phyloP scores from a whole-genome alignment of 37 sponge, comb jelly and placozoan species.

The Lycopodina hypogea region DNA sequence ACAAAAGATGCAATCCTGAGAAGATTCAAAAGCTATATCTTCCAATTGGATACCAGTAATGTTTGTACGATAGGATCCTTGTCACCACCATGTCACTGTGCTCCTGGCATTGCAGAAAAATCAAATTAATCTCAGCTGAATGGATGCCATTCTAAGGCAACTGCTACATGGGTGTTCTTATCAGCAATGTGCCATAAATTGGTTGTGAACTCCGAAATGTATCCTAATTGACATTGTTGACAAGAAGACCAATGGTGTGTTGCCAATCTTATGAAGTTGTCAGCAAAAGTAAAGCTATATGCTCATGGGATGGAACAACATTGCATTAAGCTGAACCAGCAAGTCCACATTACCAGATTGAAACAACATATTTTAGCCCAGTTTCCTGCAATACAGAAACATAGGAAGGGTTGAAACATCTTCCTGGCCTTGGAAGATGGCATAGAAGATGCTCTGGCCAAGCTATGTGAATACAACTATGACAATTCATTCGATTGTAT shows the following conservation, averaged over 20 bases:
- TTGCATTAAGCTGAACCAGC: too few species aligned
- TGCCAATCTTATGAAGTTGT: constrained; percentile 3
- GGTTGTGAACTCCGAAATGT: too few species aligned
- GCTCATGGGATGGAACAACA: too few species aligned
- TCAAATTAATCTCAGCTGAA: constrained; percentile 21
- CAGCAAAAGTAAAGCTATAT: too few species aligned
- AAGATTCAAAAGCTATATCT: constrained; percentile 12
- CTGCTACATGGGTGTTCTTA: constrained; percentile 11
- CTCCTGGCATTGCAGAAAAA: constrained; percentile 25
- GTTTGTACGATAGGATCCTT: background rate
- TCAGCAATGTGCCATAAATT: too few species aligned
- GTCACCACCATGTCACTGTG: constrained; percentile 12
- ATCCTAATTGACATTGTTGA: constrained; percentile 12
- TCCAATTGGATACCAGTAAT: background rate
- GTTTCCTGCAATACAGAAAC: too few species aligned
- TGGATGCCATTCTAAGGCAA: background rate
- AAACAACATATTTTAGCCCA: constrained; percentile 33
- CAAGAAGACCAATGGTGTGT: constrained; percentile 13
- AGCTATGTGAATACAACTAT: too few species aligned
- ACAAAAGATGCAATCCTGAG: too few species aligned
- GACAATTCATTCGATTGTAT: too few species aligned
- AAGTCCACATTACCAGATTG: constrained; percentile 20
- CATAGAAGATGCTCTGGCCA: too few species aligned
- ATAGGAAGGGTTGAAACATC: too few species aligned
- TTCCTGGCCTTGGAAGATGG: too few species aligned